Base-by-base conservation (phyloP, 2,797 vertebrate species). In the Alfaro cultratus region DNA sequence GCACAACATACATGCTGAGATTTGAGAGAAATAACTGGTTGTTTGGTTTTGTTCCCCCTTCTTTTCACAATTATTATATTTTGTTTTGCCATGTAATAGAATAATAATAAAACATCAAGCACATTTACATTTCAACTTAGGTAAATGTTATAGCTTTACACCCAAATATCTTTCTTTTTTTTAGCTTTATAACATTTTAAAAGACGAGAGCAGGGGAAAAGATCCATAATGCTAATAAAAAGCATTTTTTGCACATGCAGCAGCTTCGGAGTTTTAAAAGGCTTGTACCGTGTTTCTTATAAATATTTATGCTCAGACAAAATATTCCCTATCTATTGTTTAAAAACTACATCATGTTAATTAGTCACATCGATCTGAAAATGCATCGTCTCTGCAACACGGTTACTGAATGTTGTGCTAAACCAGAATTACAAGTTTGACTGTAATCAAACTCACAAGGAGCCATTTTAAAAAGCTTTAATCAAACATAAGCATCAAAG, bases 401-500 rank as follows among this genome's bases (percentile, higher is more conserved):
- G 64, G 8, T 79, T 8, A n/a, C 23, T 5, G 10, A 36, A 39
- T n/a, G 55, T 23, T 46, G 45, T 4, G 64, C 49, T 78, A 51
- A 57, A 74, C 26, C 43, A 23, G 71, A 68, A 23, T 34, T 71
- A 7, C 43, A 72, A 70, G 41, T 64, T 21, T 57, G 47, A 34
- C 73, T 43, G 18, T 81, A 23, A 67, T 43, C 47, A 45, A 80
- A 67, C 43, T 51, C 45, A 51, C 67, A 85, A 83, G 87, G 41
- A 71, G 60, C 67, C 79, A 55, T 62, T 87, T 89, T 64, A 77
- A 46, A 51, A 80, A 78, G 74, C 84, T 36, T 67, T 87, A 84
- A 93, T 94, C 90, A 88, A 89, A 93, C 92, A 92, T 62, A 76
- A 73, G 1, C 76, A 62, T 75, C 83, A 75, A 75, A 73, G 81